Evolutionary conservation across 2,113 vertebrate genomes (phyloP), one percentile per base, ranked within the genome.

Genomic region (Phainopepla nitens): DNA sequence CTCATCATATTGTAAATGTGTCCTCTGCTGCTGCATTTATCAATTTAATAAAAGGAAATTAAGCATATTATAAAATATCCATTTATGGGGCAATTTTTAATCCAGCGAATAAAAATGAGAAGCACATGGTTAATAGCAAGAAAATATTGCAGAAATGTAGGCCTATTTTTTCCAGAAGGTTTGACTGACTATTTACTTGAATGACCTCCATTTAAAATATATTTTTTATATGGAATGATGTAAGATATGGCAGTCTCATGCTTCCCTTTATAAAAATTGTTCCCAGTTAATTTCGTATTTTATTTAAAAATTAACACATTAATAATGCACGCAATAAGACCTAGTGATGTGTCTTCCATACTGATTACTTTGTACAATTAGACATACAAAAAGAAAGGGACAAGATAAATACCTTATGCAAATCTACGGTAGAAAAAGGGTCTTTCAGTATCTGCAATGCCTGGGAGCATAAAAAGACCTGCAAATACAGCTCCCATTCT

Each of bases 31-130:
- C 98, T 98, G 96, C 98, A 98, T 99, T 98, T 98, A 98, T 98
- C 98, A 98, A 98, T 98, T 98, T 99, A 99, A 99, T 98, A 99
- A 99, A 97, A 97, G 96, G 97, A 99, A 99, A 99, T 99, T 98
- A 98, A 98, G 95, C 97, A 98, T 98, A 98, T 98, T 99, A 98
- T 99, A 98, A 99, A 98, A 97, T 98, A 97, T 97, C 97, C 97
- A 94, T 97, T 99, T 98, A 98, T 98, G 97, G 97, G 97, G 97
- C 97, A 96, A 98, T 98, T 98, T 98, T 97, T 97, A 96, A 97
- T 97, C 92, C 75, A 79, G 83, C 9, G 84, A 89, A 97, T 97
- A 96, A 97, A 98, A 97, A 97, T 94, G 85, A 97, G 95, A 94
- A 96, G 88, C 70, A 89, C 50, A 33, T 82, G 58, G 86, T 96